phyloP scores from a whole-genome alignment of 2,797 vertebrate genomes.

The Sebastes iracundus region DNA sequence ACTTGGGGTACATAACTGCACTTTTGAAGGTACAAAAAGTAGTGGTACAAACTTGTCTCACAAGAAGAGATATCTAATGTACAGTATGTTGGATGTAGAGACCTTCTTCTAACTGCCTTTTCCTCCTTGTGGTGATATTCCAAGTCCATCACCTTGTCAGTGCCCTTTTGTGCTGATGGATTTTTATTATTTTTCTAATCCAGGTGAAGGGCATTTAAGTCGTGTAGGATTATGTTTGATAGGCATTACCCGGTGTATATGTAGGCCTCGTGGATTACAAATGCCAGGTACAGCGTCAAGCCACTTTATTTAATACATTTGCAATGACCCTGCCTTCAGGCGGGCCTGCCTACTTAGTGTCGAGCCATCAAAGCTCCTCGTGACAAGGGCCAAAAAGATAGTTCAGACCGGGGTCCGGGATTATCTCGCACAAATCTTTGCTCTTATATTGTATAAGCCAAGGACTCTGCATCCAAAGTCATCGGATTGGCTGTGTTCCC shows the following conservation, averaged over 20 bases:
- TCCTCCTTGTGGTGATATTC: constrained; percentile 56
- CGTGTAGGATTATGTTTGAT: constrained; percentile 85
- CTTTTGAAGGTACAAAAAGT: not conserved
- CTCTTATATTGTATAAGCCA: constrained; percentile 82
- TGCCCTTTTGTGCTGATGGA: constrained; percentile 71
- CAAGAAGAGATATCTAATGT: not conserved
- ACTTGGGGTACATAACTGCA: not conserved
- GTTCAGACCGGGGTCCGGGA: constrained; percentile 79
- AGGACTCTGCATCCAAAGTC: constrained; percentile 85
- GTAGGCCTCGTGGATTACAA: constrained; percentile 85
- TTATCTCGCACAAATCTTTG: constrained; percentile 84
- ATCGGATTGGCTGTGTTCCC: constrained; percentile 81
- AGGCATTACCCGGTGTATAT: constrained; percentile 78
- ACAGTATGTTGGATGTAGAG: constrained; percentile 16
- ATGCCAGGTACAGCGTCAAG: constrained; percentile 74
- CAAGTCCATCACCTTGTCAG: constrained; percentile 74
- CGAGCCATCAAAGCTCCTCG: constrained; percentile 76
- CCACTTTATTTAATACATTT: constrained; percentile 83
- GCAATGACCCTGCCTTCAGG: constrained; percentile 76
- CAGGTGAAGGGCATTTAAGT: constrained; percentile 84
- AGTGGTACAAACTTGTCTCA: not conserved
- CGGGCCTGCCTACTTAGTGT: constrained; percentile 80
- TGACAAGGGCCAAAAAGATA: constrained; percentile 76
- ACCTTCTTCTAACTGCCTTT: constrained; percentile 20
- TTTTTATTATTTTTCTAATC: constrained; percentile 78